Conservation (phyloP, 2,113 vertebrate species). For the Cheilinus undulatus region DNA sequence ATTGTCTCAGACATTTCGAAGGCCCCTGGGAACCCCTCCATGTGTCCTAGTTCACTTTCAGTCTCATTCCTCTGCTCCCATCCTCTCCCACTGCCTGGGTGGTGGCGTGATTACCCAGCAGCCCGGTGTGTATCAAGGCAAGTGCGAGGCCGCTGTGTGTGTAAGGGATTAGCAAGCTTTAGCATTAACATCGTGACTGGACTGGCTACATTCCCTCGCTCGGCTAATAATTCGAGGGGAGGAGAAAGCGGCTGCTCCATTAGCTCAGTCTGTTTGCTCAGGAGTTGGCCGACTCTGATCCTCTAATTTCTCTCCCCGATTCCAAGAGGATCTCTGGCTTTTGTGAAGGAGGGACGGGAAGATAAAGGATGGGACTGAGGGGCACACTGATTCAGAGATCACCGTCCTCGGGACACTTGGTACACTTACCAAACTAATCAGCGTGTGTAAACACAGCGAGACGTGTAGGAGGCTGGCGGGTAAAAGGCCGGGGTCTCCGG, state of each 20-base stretch:
- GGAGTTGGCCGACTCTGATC: slow-evolving; percentile 90
- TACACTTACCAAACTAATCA: slow-evolving; percentile 87
- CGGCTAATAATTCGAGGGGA: slow-evolving; percentile 94
- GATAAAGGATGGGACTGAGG: slow-evolving; percentile 73
- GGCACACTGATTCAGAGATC: slow-evolving; percentile 87
- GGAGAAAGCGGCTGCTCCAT: slow-evolving; percentile 91
- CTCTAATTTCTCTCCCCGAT: slow-evolving; percentile 90
- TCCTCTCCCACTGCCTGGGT: slow-evolving; percentile 90
- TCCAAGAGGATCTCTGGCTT: slow-evolving; percentile 82
- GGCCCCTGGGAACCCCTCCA: slow-evolving; percentile 10
- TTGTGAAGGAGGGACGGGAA: slow-evolving; percentile 82
- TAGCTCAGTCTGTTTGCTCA: slow-evolving; percentile 94
- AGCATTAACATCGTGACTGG: slow-evolving; percentile 89
- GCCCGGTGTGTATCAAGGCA: slow-evolving; percentile 88
- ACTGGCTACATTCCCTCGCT: slow-evolving; percentile 89
- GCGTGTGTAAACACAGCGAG: slow-evolving; percentile 87
- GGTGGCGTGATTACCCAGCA: slow-evolving; percentile 88
- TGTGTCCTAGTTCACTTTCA: slow-evolving; percentile 45
- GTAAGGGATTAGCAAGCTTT: slow-evolving; percentile 92
- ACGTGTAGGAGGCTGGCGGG: slow-evolving; percentile 69
- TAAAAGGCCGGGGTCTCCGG: slow-evolving; percentile 83
- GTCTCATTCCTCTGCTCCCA: slow-evolving; percentile 74
- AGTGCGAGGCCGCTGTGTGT: slow-evolving; percentile 90
- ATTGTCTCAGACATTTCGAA: neutral
- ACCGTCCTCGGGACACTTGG: slow-evolving; percentile 85